A percentile compares a stretch with the other conserved stretches of the same genome.
Evolutionary conservation across 2,113 vertebrate genomes (phyloP).

Genomic region (Malaclemys terrapin): DNA sequence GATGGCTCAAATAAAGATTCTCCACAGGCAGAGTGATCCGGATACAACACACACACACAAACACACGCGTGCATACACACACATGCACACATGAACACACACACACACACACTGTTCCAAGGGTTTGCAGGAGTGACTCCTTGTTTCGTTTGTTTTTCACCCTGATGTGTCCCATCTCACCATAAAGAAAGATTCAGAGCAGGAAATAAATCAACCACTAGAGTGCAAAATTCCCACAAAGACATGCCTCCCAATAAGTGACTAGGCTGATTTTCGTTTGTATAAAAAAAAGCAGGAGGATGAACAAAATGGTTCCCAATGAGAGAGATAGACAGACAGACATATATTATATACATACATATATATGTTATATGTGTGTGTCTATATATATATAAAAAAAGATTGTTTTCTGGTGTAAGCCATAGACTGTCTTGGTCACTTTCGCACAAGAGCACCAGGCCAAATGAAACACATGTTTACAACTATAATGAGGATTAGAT

Average conservation of each 20-base stretch:
- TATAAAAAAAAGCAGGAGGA: background rate
- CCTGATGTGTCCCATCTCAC: background rate
- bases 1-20: background rate
- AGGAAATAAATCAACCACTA: background rate
- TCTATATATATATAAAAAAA: background rate
- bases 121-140: accelerated
- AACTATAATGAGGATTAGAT: conserved; percentile 76
- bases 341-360: too few species aligned
- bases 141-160: background rate
- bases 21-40: background rate
- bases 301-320: conserved; percentile 22
- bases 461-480: conserved; percentile 80
- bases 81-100: too few species aligned
- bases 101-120: background rate
- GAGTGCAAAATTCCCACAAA: background rate
- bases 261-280: conserved; percentile 37
- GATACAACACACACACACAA: background rate
- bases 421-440: conserved; percentile 63
- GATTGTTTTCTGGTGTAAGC: conserved; percentile 44
- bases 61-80: background rate
- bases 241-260: conserved; percentile 36
- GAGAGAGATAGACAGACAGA: background rate
- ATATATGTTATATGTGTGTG: background rate
- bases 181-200: background rate
- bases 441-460: conserved; percentile 38